These are phyloP conservation scores for Ryuthela nishihirai DNA, from an alignment of 2,888 invertebrate species.

Conservation along the genomic window DNA sequence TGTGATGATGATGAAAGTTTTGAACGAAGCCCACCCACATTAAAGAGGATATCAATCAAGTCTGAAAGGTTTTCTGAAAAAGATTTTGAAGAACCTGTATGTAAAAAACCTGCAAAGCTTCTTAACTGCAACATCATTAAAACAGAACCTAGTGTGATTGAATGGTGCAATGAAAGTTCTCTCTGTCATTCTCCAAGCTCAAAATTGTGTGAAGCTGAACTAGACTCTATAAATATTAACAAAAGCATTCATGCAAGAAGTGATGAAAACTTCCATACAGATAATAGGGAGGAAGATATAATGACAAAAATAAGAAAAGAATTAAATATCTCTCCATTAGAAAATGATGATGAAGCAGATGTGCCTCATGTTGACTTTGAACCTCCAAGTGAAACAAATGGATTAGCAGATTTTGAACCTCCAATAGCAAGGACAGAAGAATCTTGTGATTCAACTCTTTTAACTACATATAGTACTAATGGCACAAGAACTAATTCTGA, in stretches of 20 bases:
- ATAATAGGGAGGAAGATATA: conserved; percentile 32
- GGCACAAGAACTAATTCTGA: conserved; percentile 17
- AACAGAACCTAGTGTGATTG: neutral
- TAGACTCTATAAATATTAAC: too few relatives aligned
- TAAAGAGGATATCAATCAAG: conserved; percentile 32
- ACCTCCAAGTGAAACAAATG: conserved; percentile 18
- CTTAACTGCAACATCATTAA: conserved; percentile 2
- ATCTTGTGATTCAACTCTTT: conserved; percentile 16
- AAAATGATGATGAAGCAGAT: conserved; percentile 31
- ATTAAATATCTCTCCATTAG: conserved; percentile 54
- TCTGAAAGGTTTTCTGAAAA: conserved; percentile 18
- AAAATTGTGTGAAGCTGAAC: conserved; percentile 10
- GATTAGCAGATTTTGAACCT: conserved; percentile 41
- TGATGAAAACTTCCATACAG: conserved; percentile 33
- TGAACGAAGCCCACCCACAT: conserved; percentile 30
- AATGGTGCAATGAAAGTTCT: neutral
- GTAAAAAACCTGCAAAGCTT: conserved; percentile 13
- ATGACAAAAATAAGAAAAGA: conserved; percentile 53
- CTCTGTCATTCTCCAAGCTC: neutral
- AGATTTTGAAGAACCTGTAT: conserved; percentile 3
- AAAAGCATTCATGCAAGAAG: too few relatives aligned
- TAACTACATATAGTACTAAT: conserved; percentile 9
- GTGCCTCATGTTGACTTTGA: conserved; percentile 30
- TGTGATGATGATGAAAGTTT: conserved; percentile 20
- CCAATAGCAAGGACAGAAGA: conserved; percentile 38